Evolutionary conservation across 2,888 invertebrate species (phyloP).

Genomic region (Choristoneura rosaceana): DNA sequence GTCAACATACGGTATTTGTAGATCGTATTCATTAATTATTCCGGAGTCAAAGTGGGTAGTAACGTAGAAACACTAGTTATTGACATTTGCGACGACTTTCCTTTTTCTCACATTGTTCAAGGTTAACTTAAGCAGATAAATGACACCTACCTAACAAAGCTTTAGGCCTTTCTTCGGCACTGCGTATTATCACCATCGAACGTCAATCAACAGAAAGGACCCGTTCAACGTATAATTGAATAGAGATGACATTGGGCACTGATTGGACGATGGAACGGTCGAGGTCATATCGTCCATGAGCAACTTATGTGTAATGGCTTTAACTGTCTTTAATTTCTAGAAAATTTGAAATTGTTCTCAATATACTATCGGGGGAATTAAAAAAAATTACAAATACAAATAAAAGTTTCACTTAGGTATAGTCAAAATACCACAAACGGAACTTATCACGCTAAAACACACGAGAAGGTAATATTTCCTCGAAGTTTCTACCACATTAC

Average conservation of each 20-base stretch:
- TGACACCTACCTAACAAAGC: slow-evolving; percentile 5
- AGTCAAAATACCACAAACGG: too few relatives aligned
- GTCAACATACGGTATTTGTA: neutral
- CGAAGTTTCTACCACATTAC: too few relatives aligned
- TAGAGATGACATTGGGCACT: slow-evolving; percentile 13
- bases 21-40: slow-evolving; percentile 11
- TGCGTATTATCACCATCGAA: slow-evolving; percentile 11
- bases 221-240: slow-evolving; percentile 16
- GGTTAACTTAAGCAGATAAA: slow-evolving; percentile 30
- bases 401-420: too few relatives aligned
- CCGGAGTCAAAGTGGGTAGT: slow-evolving; percentile 8
- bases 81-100: slow-evolving; percentile 22
- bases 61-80: slow-evolving; percentile 20
- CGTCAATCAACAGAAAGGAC: slow-evolving; percentile 7
- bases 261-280: slow-evolving; percentile 16
- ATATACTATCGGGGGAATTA: neutral
- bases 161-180: slow-evolving; percentile 2
- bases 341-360: neutral
- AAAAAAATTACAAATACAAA: too few relatives aligned
- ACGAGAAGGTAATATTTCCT: too few relatives aligned
- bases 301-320: neutral
- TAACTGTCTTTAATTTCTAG: neutral
- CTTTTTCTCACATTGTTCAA: slow-evolving; percentile 35
- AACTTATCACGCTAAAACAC: too few relatives aligned
- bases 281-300: neutral